Percentiles rank a stretch among this genome's conserved stretches.
Evolutionary conservation across 2,797 vertebrate species (phyloP).

Genomic region (Notoglanidium macrostoma): DNA sequence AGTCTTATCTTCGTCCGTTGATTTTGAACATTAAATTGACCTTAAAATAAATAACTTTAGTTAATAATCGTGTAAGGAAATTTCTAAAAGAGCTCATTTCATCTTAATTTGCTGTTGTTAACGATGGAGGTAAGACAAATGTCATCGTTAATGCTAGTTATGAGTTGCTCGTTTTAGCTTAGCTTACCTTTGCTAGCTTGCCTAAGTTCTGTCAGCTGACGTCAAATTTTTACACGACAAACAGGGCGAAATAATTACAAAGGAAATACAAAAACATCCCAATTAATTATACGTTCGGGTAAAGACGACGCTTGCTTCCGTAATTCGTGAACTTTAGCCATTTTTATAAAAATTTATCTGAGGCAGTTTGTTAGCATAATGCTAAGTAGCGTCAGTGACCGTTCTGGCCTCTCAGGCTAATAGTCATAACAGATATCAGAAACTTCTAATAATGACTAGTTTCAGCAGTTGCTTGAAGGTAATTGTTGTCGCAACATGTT

Average conservation of each 20-base stretch:
- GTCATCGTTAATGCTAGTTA: conserved; percentile 19
- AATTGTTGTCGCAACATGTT: neutral
- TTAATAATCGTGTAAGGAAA: conserved; percentile 38
- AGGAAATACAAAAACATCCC: neutral
- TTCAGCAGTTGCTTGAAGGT: neutral
- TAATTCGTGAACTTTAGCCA: neutral
- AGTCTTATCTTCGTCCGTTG: neutral
- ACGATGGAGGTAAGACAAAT: conserved; percentile 58
- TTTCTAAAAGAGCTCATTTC: conserved; percentile 1
- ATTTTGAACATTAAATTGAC: neutral
- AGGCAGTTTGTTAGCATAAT: conserved; percentile 19
- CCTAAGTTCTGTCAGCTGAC: neutral
- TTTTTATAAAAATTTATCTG: too few relatives aligned
- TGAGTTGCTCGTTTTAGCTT: neutral
- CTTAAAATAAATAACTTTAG: neutral
- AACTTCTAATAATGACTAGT: neutral
- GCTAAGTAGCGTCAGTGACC: neutral
- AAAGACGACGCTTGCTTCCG: neutral
- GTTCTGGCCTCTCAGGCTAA: neutral
- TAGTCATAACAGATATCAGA: neutral
- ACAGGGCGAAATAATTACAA: neutral
- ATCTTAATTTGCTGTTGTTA: conserved; percentile 21
- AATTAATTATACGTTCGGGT: too few relatives aligned
- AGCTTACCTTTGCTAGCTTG: neutral
- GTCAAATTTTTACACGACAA: neutral